Evolutionary conservation across 2,113 vertebrate genomes (phyloP).

Genomic region (Oxyruncus cristatus): DNA sequence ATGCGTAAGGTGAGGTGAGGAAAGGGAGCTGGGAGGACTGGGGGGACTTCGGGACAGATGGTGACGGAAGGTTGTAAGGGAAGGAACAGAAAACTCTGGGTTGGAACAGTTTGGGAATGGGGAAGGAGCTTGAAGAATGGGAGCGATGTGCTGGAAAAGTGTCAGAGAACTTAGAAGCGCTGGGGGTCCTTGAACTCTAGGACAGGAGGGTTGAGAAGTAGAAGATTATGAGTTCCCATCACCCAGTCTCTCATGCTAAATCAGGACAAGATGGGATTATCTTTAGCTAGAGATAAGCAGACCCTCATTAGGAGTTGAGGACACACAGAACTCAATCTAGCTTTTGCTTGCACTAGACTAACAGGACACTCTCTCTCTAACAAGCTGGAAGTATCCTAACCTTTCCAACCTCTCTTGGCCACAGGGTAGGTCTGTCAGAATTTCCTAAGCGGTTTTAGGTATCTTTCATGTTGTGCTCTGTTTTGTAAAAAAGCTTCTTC

Average conservation of each 20-base stretch:
- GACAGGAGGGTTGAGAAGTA: slow-evolving; percentile 7
- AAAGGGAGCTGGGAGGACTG: background rate
- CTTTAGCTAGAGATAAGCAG: background rate
- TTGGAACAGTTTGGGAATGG: background rate
- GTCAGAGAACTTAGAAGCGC: slow-evolving; percentile 2
- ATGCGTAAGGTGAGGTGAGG: background rate
- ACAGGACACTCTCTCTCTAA: background rate
- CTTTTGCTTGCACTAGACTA: background rate
- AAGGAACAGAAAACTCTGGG: background rate
- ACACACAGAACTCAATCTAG: background rate
- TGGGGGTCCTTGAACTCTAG: slow-evolving; percentile 33
- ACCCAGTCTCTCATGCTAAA: background rate
- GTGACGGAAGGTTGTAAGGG: background rate
- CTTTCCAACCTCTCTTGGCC: background rate
- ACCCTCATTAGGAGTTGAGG: slow-evolving; percentile 10
- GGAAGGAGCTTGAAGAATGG: background rate
- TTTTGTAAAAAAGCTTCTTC: background rate
- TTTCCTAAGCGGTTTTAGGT: background rate
- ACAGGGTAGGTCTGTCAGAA: background rate
- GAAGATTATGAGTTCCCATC: slow-evolving; percentile 9
- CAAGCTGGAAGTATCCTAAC: background rate
- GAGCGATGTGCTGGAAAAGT: background rate
- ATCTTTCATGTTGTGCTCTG: background rate
- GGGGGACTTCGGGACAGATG: background rate
- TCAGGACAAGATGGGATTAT: slow-evolving; percentile 10